These are phyloP conservation scores for Porites cylindrica DNA, from an alignment of 92 coral and sea anemone genomes.

Conservation along the genomic window DNA sequence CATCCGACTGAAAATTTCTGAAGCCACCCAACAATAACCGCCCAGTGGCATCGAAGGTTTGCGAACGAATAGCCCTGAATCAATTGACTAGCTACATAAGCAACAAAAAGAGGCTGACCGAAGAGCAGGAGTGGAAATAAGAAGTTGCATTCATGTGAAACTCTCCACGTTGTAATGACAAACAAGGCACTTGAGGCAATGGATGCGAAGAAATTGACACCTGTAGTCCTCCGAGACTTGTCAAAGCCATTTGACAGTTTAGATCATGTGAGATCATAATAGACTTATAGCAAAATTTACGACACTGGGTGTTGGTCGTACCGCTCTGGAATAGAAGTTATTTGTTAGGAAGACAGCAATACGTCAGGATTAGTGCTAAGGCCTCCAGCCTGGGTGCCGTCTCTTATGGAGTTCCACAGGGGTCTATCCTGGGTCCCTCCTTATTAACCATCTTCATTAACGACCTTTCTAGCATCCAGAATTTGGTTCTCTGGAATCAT, in stretches of 20 bases:
- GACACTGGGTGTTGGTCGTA: conserved; percentile 20
- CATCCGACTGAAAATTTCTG: conserved; percentile 46
- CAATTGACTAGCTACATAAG: conserved; percentile 38
- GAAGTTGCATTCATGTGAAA: not conserved
- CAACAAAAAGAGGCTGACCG: conserved; percentile 26
- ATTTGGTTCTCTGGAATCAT: no score
- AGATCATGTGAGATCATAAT: conserved; percentile 4
- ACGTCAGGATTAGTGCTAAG: conserved; percentile 3
- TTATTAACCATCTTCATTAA: no score
- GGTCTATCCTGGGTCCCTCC: no score
- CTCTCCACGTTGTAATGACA: conserved; percentile 19
- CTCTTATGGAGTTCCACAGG: no score
- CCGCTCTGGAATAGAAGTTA: not conserved
- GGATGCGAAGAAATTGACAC: conserved; percentile 46
- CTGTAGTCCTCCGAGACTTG: no score
- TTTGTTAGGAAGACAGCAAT: conserved; percentile 4
- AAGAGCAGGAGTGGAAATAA: conserved; percentile 68
- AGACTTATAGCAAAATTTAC: conserved; percentile 19
- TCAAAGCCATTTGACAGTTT: not conserved
- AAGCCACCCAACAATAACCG: conserved; percentile 40
- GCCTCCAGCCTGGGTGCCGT: no score
- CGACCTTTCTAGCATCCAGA: no score
- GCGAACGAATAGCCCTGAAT: conserved; percentile 56
- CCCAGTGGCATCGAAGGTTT: conserved; percentile 62
- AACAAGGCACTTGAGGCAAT: conserved; percentile 48